Percentiles rank a stretch among this genome's conserved stretches.
Conservation (phyloP, 2,797 vertebrate genomes). For the Helostoma temminkii region DNA sequence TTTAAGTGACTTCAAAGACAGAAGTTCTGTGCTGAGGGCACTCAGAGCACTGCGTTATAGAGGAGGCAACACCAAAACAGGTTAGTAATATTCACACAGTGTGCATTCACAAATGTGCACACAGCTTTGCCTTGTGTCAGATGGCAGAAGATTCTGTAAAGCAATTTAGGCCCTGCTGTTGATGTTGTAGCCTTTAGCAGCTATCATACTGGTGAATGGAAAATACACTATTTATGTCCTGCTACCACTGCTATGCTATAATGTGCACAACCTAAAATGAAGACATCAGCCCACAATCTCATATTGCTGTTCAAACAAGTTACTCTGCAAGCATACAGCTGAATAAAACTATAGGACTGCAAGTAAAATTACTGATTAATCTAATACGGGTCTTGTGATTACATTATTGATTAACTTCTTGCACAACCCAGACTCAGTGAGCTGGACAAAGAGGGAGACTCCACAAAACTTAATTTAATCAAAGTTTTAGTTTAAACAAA, state of each 20-base stretch:
- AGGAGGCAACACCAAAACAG: constrained; percentile 93
- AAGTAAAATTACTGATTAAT: no score
- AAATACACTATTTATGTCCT: no score
- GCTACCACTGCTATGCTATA: neutral
- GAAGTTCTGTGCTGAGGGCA: constrained; percentile 86
- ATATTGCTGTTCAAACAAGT: no score
- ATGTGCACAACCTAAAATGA: no score
- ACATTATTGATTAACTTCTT: neutral
- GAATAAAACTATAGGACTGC: no score
- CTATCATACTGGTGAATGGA: neutral
- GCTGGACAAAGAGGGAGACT: no score
- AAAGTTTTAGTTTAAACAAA: no score
- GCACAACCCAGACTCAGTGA: no score
- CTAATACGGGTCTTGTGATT: neutral
- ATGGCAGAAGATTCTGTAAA: neutral
- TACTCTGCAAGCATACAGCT: no score
- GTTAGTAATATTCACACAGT: constrained; percentile 65
- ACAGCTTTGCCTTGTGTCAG: constrained; percentile 3
- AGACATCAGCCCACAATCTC: no score
- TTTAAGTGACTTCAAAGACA: constrained; percentile 85
- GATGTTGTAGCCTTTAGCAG: neutral
- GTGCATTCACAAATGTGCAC: constrained; percentile 4
- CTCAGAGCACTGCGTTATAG: constrained; percentile 83
- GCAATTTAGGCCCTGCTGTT: neutral
- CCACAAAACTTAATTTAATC: no score